Conservation (phyloP, 2,113 vertebrate genomes). For the Alosa alosa region DNA sequence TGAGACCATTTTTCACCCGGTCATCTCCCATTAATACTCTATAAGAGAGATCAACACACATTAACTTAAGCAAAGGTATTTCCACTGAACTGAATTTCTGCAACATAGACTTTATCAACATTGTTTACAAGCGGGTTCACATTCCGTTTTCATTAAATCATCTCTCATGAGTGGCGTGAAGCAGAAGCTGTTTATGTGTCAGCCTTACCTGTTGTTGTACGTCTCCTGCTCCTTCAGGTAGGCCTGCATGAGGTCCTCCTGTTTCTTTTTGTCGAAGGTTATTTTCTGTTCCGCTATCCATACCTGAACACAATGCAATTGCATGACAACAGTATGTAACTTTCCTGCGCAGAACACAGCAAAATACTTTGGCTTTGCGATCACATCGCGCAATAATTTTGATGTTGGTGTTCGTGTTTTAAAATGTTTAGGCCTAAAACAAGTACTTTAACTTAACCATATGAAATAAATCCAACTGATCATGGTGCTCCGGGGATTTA, state of each 20-base stretch:
- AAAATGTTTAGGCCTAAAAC: no score
- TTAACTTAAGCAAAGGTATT: background rate
- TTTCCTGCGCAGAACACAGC: background rate
- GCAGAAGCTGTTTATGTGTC: background rate
- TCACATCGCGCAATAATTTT: no score
- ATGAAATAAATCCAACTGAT: no score
- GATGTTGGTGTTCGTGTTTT: no score
- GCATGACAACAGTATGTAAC: background rate
- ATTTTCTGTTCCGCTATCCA: conserved; percentile 99
- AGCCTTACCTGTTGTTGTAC: conserved; percentile 91
- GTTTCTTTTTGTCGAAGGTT: conserved; percentile 93
- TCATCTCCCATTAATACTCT: conserved; percentile 98
- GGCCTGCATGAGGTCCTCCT: conserved; percentile 96
- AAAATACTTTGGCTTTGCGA: no score
- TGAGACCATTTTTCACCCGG: conserved; percentile 96
- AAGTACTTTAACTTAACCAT: no score
- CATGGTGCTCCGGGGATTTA: no score
- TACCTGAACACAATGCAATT: conserved; percentile 74
- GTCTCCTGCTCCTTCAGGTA: conserved; percentile 97
- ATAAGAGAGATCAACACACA: conserved; percentile 27
- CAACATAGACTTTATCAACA: background rate
- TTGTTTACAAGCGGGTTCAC: background rate
- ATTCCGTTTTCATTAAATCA: background rate
- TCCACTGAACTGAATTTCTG: background rate
- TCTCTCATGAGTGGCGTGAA: background rate